Percentiles rank a stretch among this genome's conserved stretches.
Conservation (phyloP, 2,888 invertebrate genomes). For the Cantharis rufa region DNA sequence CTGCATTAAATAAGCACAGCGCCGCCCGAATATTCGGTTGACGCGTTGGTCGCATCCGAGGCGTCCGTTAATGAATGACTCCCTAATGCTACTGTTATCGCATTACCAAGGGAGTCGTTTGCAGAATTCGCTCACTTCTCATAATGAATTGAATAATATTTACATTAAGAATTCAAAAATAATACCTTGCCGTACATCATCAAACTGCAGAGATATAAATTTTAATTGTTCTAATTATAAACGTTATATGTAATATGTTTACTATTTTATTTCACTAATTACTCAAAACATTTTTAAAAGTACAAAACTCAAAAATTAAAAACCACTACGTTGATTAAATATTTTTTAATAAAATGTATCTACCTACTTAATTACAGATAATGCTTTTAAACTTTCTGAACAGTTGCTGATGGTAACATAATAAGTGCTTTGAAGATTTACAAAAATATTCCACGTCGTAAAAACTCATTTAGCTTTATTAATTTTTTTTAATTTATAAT, state of each 20-base stretch:
- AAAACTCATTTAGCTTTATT: background rate
- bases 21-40: conserved; percentile 39
- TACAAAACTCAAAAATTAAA: background rate
- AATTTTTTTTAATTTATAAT: background rate
- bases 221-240: conserved; percentile 36
- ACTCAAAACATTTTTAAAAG: background rate
- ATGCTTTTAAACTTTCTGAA: background rate
- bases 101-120: conserved; percentile 47
- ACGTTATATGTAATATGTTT: background rate
- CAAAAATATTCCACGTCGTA: background rate
- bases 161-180: conserved; percentile 48
- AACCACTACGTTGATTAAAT: background rate
- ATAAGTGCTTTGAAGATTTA: background rate
- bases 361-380: background rate
- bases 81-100: conserved; percentile 47
- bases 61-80: conserved; percentile 46
- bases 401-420: background rate
- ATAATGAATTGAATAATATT: conserved; percentile 50
- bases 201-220: conserved; percentile 37
- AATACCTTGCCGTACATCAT: conserved; percentile 37
- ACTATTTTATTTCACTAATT: background rate
- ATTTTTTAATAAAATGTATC: background rate
- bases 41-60: conserved; percentile 39
- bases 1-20: conserved; percentile 37
- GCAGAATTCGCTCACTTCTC: conserved; percentile 44